Evolutionary conservation across 2,888 invertebrate species (phyloP).

Genomic region (Agriotes lineatus): DNA sequence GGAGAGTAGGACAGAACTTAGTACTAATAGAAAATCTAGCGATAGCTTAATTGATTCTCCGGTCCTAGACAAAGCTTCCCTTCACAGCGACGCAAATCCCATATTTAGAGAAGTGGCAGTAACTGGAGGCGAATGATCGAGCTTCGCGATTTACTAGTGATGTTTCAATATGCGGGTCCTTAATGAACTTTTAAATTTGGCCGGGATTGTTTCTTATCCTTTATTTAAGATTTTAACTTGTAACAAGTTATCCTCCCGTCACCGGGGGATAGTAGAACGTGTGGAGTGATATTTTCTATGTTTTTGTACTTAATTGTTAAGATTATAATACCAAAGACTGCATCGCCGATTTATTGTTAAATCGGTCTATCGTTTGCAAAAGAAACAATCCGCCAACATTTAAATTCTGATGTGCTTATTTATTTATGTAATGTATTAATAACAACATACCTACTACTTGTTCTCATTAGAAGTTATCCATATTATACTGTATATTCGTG

Average conservation of each 20-base stretch:
- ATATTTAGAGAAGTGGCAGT: constrained; percentile 69
- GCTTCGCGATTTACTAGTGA: constrained; percentile 27
- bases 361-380: constrained; percentile 43
- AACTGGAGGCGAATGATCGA: constrained; percentile 67
- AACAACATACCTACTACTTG: constrained; percentile 37
- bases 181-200: constrained; percentile 41
- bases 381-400: constrained; percentile 45
- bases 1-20: constrained; percentile 35
- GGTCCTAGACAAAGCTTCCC: constrained; percentile 63
- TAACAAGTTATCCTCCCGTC: constrained; percentile 33
- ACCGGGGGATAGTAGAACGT: constrained; percentile 34
- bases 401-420: constrained; percentile 47
- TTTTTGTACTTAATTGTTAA: constrained; percentile 57
- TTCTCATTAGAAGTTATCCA: constrained; percentile 44
- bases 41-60: constrained; percentile 65
- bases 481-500: constrained; percentile 40
- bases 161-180: constrained; percentile 48
- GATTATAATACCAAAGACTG: constrained; percentile 58
- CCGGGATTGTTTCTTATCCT: constrained; percentile 42
- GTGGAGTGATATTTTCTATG: constrained; percentile 51
- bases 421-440: constrained; percentile 46
- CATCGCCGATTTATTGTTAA: constrained; percentile 44
- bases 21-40: constrained; percentile 50
- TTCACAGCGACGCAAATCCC: constrained; percentile 62
- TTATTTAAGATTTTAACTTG: constrained; percentile 40